These are phyloP conservation scores for Nebria brevicollis DNA, from an alignment of 2,888 invertebrate species.

Conservation along the genomic window DNA sequence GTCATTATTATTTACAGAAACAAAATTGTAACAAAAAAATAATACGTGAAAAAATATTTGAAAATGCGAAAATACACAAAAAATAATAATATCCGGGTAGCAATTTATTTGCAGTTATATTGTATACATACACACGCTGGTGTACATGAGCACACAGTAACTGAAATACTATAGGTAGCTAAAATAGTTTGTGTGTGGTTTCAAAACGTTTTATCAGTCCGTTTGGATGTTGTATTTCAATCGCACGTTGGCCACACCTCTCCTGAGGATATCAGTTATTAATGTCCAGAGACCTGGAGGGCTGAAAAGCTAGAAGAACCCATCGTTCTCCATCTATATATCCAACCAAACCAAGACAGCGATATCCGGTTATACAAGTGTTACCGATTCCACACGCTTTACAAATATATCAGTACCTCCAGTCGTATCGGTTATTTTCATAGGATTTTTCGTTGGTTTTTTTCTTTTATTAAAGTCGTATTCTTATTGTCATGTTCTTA, in stretches of 20 bases:
- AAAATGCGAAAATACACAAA: too few relatives aligned
- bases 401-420: background rate
- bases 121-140: too few relatives aligned
- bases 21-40: too few relatives aligned
- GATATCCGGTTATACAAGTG: slow-evolving; percentile 5
- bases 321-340: background rate
- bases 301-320: slow-evolving; percentile 15
- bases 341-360: background rate
- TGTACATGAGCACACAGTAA: too few relatives aligned
- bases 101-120: too few relatives aligned
- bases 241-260: slow-evolving; percentile 35
- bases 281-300: slow-evolving; percentile 44
- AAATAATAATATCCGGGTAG: too few relatives aligned
- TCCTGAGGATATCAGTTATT: slow-evolving; percentile 44
- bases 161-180: too few relatives aligned
- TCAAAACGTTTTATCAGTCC: slow-evolving; percentile 37
- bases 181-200: too few relatives aligned
- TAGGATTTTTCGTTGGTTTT: background rate
- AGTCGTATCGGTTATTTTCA: background rate
- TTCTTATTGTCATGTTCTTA: background rate
- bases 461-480: background rate
- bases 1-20: too few relatives aligned
- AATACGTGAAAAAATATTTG: too few relatives aligned
- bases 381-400: slow-evolving; percentile 10
- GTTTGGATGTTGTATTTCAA: slow-evolving; percentile 43